A percentile compares a stretch with the other conserved stretches of the same genome.
Evolutionary conservation across 2,113 vertebrate species (phyloP).

Genomic region (Cebus imitator): DNA sequence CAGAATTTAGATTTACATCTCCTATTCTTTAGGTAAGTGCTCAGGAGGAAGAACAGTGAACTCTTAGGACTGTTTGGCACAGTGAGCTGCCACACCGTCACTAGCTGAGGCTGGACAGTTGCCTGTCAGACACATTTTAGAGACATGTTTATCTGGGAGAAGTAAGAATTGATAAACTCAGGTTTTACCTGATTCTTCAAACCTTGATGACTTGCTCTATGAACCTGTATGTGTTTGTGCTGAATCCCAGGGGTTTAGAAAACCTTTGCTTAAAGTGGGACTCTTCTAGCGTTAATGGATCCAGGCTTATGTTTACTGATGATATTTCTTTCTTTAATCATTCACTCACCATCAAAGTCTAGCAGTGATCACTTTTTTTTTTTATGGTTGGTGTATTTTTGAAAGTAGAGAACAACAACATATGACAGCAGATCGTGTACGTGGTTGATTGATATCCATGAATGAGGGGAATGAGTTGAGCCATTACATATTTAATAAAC

Average conservation of each 20-base stretch:
- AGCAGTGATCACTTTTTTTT: neutral
- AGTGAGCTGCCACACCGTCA: neutral
- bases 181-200: neutral
- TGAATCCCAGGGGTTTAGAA: neutral
- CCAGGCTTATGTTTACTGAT: neutral
- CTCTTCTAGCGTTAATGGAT: neutral
- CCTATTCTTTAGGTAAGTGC: neutral
- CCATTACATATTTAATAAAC: neutral
- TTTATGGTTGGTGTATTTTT: neutral
- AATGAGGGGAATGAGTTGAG: neutral
- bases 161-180: neutral
- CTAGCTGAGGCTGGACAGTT: neutral
- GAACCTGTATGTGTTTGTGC: neutral
- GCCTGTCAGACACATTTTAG: neutral
- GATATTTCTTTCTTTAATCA: conserved; percentile 20
- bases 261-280: neutral
- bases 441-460: neutral
- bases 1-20: neutral
- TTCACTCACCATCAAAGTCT: neutral
- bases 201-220: neutral
- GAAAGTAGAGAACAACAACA: neutral
- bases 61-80: neutral
- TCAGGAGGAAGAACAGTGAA: neutral
- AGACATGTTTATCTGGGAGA: neutral
- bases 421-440: neutral